Evolutionary conservation across 1,140 invertebrate species (phyloP).

Genomic region (Planococcus citri): DNA sequence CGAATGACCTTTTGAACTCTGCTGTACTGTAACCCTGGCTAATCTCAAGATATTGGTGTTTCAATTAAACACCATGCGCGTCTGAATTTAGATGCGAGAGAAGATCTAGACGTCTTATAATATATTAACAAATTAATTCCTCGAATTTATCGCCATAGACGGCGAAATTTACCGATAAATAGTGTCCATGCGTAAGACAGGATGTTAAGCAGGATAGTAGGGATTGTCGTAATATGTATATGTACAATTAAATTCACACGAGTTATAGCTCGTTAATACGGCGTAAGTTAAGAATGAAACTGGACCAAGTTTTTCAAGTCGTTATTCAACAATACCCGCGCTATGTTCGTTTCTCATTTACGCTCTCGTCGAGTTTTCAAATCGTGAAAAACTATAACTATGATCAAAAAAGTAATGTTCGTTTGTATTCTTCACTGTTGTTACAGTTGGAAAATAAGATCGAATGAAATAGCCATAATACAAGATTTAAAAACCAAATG

Average conservation of each 20-base stretch:
- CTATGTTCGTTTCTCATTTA: background rate
- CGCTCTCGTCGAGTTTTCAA: background rate
- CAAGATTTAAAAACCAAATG: conserved; percentile 8
- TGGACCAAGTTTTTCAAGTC: background rate
- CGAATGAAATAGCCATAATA: background rate
- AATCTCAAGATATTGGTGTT: too few species aligned
- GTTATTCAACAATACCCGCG: background rate
- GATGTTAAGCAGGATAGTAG: conserved; percentile 3
- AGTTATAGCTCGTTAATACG: background rate
- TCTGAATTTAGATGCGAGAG: too few species aligned
- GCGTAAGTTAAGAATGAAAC: background rate
- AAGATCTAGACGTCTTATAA: too few species aligned
- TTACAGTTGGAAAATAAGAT: conserved; percentile 11
- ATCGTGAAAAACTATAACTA: too few species aligned
- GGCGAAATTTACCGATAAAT: background rate
- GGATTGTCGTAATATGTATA: conserved; percentile 5
- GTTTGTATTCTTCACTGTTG: background rate
- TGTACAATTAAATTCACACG: background rate
- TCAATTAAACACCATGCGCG: too few species aligned
- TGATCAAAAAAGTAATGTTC: background rate
- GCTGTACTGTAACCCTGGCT: too few species aligned
- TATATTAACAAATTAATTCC: background rate
- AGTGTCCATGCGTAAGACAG: conserved; percentile 1
- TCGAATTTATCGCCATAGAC: background rate
- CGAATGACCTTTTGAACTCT: too few species aligned